Evolutionary conservation across 2,113 vertebrate genomes (phyloP).

Genomic region (Blennius ocellaris): DNA sequence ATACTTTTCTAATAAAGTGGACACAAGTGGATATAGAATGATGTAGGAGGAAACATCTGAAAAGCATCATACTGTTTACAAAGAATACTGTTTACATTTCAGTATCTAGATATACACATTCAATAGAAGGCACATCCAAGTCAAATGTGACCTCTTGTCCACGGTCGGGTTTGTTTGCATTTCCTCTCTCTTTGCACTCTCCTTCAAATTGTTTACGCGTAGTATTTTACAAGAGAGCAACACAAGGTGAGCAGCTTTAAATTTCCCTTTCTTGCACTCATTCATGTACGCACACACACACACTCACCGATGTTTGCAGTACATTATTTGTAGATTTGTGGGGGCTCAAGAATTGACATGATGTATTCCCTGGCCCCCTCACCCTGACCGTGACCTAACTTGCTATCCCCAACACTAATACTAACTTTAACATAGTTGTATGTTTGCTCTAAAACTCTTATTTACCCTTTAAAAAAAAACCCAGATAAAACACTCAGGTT

Average conservation of each 20-base stretch:
- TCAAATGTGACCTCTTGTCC: constrained; percentile 63
- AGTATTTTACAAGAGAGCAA: constrained; percentile 20
- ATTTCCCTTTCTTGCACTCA: too few species aligned
- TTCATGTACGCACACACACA: constrained; percentile 13
- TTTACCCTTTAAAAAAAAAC: too few species aligned
- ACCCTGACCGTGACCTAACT: too few species aligned
- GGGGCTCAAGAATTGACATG: too few species aligned
- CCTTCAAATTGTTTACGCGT: constrained; percentile 32
- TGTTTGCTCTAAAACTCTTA: too few species aligned
- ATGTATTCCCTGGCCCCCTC: too few species aligned
- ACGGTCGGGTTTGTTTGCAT: constrained; percentile 17
- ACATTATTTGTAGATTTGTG: too few species aligned
- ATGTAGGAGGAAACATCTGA: constrained; percentile 29
- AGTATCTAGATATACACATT: constrained; percentile 63
- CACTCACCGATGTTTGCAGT: not conserved
- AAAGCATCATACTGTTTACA: constrained; percentile 42
- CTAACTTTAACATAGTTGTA: too few species aligned
- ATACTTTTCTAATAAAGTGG: not conserved
- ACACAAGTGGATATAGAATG: constrained; percentile 28
- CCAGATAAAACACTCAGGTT: too few species aligned
- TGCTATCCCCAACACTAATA: too few species aligned
- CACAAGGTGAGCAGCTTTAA: constrained; percentile 19
- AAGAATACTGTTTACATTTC: constrained; percentile 57
- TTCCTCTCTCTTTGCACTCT: constrained; percentile 20
- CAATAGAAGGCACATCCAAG: constrained; percentile 71